Percentiles rank a stretch among this genome's conserved stretches.
Conservation (phyloP, 1,140 invertebrate species). For the Ylistrum balloti region DNA sequence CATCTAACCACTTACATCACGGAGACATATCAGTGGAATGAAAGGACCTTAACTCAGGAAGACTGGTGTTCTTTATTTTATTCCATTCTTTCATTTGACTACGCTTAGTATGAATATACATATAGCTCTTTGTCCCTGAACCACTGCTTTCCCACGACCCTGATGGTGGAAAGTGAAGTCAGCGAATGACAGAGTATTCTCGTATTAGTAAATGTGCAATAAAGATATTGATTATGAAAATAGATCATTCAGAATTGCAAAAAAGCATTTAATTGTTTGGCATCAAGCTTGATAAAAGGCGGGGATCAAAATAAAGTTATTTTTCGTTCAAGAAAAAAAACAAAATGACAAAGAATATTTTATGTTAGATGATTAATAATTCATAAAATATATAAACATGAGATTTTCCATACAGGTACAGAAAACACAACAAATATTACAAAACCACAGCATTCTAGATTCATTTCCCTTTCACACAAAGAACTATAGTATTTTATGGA, state of each 20-base stretch:
- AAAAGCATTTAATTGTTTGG: background rate
- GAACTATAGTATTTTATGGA: too few relatives aligned
- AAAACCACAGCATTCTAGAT: too few relatives aligned
- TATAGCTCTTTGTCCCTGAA: conserved; percentile 29
- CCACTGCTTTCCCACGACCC: background rate
- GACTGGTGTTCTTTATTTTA: conserved; percentile 34
- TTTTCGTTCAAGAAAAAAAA: too few relatives aligned
- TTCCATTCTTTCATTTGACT: conserved; percentile 34
- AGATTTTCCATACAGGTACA: too few relatives aligned
- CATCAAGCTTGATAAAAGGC: background rate
- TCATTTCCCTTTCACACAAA: too few relatives aligned
- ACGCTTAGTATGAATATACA: conserved; percentile 19
- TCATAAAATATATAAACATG: too few relatives aligned
- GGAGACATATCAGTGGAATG: background rate
- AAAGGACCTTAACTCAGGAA: conserved; percentile 4
- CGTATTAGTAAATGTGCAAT: background rate
- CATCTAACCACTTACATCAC: conserved; percentile 16
- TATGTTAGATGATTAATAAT: too few relatives aligned
- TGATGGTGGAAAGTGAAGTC: background rate
- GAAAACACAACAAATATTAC: too few relatives aligned
- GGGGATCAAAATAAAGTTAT: too few relatives aligned
- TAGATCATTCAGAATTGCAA: background rate
- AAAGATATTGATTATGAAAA: too few relatives aligned
- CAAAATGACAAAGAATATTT: too few relatives aligned
- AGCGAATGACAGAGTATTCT: background rate